Base-by-base conservation (phyloP, 2,113 vertebrate species). In the Lepisosteus oculatus region DNA sequence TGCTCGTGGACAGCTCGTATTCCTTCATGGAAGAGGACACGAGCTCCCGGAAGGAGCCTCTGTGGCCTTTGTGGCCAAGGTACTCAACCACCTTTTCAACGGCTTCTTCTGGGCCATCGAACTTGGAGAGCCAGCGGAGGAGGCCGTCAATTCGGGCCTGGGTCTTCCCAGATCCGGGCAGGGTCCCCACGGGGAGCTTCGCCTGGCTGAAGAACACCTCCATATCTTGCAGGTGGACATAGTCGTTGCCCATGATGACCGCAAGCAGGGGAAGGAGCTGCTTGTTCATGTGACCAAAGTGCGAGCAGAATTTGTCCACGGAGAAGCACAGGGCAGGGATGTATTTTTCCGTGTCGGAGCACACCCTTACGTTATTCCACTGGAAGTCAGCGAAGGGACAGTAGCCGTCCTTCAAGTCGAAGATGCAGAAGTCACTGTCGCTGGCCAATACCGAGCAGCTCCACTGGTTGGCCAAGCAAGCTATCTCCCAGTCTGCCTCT, bases 391-490 rank as follows among this genome's bases (percentile, higher is more conserved):
- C 81, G 55, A 95, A 73, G 0, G 96, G 95, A 71, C 94, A 88
- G 82, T 95, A 98, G 0, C 97, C 97, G 72, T 82, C 90, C 75
- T 87, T 86, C 71, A 99, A 83, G 71, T 96, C 93, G 84, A 96
- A 99, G 69, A 97, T 91, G 78, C 87, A 99, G 78, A 99, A 99
- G 80, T 99, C 97, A 74, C 96, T 99, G 77, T 99, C 97, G 0
- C 92, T 94, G 2, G 93, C 92, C 61, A 99, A 84, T 12, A 99
- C 92, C 0, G 96, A 95, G 55, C 97, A 99, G 43, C 83, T 85
- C 97, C 96, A 97, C 41, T 93, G 85, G 76, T 89, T 93, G 51
- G 97, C 97, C 71, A 99, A 87, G 15, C 92, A 93, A 6, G 94
- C 93, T 44, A 98, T 93, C 73, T 99, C 96, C 72, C 90, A 85